Base-by-base conservation (phyloP, 2,888 invertebrate genomes). In the Epistrophe eligans region DNA sequence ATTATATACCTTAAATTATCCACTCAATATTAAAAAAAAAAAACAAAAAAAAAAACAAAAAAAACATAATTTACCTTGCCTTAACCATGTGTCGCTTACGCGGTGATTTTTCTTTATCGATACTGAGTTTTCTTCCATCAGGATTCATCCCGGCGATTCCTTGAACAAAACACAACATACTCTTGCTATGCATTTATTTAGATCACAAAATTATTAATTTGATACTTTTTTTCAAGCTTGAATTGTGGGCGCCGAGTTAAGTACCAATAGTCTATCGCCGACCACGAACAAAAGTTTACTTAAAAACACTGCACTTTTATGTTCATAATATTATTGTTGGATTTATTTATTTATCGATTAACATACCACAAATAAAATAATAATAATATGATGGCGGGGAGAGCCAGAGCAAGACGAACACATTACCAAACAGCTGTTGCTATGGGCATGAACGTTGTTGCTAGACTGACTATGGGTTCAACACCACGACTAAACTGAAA, bases 161-260 rank as follows among this genome's bases (percentile, higher is more conserved):
- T 88, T 89, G 89, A 32, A 89, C 89, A 83, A 89, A 89, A 83
- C 89, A 89, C 84, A 89, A 82, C 89, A 89, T 89, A 71, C 77
- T 88, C 77, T 79, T 84, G 70, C 84, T 88, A 80, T 88, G 87
- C 87, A 87, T 83, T 79, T 79, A 84, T 28, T 17, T 50, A 19
- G 19, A 71, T 28, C 73, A 73, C 81, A 84, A 38, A 35, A n/a
- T 67, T 1, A 4, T 32, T 66, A 11, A 32, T 52, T 28, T 48
- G 19, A 50, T n/a, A 17, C 7, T 9, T 13, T 28, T 35, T 35
- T 43, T 45, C 11, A 8, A 4, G 0, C 7, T 8, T 28, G 17
- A 70, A 58, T 40, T 43, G 19, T 11, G 17, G 1, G 19, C 13
- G 11, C 15, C 19, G 11, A 15, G 9, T 6, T 1, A 15, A 70